Percentiles rank a stretch among this genome's conserved stretches.
Conservation (phyloP, 2,113 vertebrate species). For the Saiga tatarica region DNA sequence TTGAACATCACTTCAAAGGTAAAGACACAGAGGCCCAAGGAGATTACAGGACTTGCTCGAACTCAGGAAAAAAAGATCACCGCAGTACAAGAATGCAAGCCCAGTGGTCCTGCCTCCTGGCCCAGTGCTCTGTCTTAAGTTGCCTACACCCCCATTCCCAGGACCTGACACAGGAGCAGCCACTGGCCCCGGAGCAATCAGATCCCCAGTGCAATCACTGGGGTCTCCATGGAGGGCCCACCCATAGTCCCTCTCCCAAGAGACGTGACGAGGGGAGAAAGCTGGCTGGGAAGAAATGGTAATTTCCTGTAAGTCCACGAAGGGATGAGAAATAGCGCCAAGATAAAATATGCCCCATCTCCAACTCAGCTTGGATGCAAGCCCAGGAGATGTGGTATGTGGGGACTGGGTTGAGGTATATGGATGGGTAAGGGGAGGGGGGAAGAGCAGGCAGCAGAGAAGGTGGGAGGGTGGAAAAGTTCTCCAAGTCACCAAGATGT, state of each 20-base stretch:
- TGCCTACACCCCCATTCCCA: not conserved
- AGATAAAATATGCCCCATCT: constrained; percentile 58
- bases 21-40: not conserved
- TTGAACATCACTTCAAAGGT: not conserved
- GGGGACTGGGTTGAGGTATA: not conserved
- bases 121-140: not conserved
- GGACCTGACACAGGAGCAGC: rapidly evolving
- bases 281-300: not conserved
- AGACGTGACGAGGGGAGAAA: not conserved
- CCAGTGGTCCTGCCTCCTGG: not conserved
- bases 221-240: not conserved
- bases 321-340: constrained; percentile 44
- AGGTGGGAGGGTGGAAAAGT: not conserved
- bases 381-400: constrained; percentile 34
- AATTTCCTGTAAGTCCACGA: constrained; percentile 65
- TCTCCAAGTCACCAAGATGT: not conserved
- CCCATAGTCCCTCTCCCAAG: not conserved
- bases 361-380: constrained; percentile 39
- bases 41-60: too few species aligned
- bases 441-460: not conserved
- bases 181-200: not conserved
- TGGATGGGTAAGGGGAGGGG: not conserved
- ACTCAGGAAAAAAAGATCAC: not conserved
- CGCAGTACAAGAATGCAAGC: not conserved
- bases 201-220: not conserved